Percentiles rank a stretch among this genome's conserved stretches.
Evolutionary conservation across 2,797 vertebrate genomes (phyloP).

Genomic region (Lutjanus campechanus): DNA sequence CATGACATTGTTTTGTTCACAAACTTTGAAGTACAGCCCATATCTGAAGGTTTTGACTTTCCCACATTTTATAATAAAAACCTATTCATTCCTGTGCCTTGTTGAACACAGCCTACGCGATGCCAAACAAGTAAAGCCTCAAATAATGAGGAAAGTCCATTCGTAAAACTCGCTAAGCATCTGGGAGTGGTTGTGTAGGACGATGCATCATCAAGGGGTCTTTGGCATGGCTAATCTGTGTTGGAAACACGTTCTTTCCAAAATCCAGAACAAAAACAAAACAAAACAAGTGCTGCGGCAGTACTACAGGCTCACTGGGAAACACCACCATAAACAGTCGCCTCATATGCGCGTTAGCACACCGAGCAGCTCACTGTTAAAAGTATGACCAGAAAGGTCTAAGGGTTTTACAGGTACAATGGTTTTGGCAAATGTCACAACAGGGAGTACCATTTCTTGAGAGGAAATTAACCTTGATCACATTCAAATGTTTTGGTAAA

Average conservation of each 20-base stretch:
- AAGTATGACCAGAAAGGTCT: constrained; percentile 65
- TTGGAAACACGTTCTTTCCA: constrained; percentile 94
- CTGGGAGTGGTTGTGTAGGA: constrained; percentile 90
- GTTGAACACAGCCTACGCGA: constrained; percentile 60
- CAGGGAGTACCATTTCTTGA: constrained; percentile 36
- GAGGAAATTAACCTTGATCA: constrained; percentile 73
- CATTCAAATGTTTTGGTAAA: constrained; percentile 79
- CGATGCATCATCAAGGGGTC: constrained; percentile 90
- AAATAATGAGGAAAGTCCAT: constrained; percentile 85
- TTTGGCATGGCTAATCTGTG: constrained; percentile 88
- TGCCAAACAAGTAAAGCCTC: constrained; percentile 81
- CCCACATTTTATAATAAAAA: constrained; percentile 80
- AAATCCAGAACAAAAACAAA: constrained; percentile 85
- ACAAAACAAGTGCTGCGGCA: constrained; percentile 78
- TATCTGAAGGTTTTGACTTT: constrained; percentile 76
- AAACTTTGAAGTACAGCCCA: constrained; percentile 57
- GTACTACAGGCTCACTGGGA: constrained; percentile 79
- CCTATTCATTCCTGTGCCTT: constrained; percentile 69
- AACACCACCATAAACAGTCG: constrained; percentile 84
- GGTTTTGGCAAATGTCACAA: constrained; percentile 64
- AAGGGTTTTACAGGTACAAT: constrained; percentile 62
- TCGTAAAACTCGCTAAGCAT: constrained; percentile 88
- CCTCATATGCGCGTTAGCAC: constrained; percentile 67
- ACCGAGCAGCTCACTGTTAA: constrained; percentile 68
- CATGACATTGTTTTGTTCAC: constrained; percentile 59